These are phyloP conservation scores for Dermatemys mawii DNA, from an alignment of 2,113 vertebrate species.

Conservation along the genomic window DNA sequence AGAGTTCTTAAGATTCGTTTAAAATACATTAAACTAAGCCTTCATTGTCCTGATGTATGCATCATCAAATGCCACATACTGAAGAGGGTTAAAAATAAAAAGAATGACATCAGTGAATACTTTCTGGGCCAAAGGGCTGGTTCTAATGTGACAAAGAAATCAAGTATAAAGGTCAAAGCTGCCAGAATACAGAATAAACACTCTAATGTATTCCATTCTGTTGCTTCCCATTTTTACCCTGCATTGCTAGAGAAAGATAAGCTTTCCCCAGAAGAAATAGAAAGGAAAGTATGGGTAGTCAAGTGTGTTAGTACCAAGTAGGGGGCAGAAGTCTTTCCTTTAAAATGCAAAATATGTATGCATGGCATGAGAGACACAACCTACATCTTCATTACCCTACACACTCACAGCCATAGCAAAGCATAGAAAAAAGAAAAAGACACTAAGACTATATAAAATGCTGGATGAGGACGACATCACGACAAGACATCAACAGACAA, in stretches of 20 bases:
- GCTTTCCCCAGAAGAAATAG: not conserved
- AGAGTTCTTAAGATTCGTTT: not conserved
- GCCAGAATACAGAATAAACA: rapidly evolving
- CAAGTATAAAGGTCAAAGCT: not conserved
- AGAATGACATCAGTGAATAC: not conserved
- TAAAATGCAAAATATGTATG: not conserved
- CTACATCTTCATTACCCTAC: not conserved
- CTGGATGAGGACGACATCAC: not conserved
- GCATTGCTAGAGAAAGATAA: not conserved
- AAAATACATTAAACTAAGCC: not conserved
- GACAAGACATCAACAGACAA: not conserved
- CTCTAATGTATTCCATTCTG: not conserved
- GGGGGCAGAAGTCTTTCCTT: not conserved
- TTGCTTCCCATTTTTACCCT: not conserved
- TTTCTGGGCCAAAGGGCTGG: not conserved
- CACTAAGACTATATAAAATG: not conserved
- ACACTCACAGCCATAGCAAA: not conserved
- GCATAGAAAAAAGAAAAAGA: constrained; percentile 19
- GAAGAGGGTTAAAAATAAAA: constrained; percentile 18
- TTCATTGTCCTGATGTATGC: not conserved
- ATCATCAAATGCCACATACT: not conserved
- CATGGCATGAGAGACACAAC: not conserved
- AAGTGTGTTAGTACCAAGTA: not conserved
- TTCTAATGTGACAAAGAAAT: not conserved
- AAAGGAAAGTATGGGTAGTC: not conserved